Evolutionary conservation across 2,113 vertebrate species (phyloP), one percentile per base, ranked within the genome.

Genomic region (Callorhinus ursinus): DNA sequence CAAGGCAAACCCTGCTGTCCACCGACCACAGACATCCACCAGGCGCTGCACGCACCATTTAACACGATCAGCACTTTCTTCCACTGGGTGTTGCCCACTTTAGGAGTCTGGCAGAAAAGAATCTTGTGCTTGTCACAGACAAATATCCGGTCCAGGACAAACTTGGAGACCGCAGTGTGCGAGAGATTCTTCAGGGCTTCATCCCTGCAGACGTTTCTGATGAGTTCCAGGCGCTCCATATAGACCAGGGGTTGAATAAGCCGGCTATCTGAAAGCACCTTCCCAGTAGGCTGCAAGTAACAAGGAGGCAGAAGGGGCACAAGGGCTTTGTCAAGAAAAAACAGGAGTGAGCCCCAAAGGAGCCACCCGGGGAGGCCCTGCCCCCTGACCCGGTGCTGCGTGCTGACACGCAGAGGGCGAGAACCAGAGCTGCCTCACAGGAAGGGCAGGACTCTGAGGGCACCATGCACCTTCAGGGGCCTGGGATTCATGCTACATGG

Each of bases 31-130:
- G 83, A 63, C 10, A 83, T 36, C 63, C 80, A 72, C 31, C 26
- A 36, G 12, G 77, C 33, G 10, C 74, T 12, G 95, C 22, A 98
- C 98, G 89, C 98, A 99, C 99, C 99, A 15, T 99, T 99, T 95
- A 99, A 99, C 95, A 99, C 99, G 5, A 99, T 99, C 79, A 99
- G 99, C 97, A 99, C 99, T 98, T 99, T 99, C 98, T 99, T 99
- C 99, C 99, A 99, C 85, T 99, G 99, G 1, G 99, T 99, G 98
- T 99, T 99, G 92, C 99, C 99, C 98, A 99, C 99, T 99, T 99
- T 99, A 31, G 99, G 99, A 0, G 99, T 99, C 99, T 99, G 99
- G 98, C 99, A 99, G 98, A 99, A 99, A 84, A 99, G 98, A 97
- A 99, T 99, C 98, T 99, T 99, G 98, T 99, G 99, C 97, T 99